These are phyloP conservation scores for Pyrgilauda ruficollis DNA, from an alignment of 2,113 vertebrate species.

Conservation along the genomic window DNA sequence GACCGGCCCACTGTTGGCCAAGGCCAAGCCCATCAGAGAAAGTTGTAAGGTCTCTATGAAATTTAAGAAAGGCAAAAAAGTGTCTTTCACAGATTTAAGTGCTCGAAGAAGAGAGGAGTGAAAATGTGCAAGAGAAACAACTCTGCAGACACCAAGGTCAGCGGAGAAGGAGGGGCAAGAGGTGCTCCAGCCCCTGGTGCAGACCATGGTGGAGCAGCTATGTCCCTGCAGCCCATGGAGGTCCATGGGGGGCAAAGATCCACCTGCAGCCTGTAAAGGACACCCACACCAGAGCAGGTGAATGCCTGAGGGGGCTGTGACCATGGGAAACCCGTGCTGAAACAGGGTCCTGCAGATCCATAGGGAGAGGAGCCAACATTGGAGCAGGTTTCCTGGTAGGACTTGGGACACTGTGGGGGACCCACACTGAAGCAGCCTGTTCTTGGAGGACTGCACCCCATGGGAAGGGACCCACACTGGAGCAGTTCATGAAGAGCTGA, in stretches of 20 bases:
- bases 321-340: accelerated
- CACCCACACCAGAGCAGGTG: not conserved
- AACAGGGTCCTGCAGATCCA: not conserved
- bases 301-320: not conserved
- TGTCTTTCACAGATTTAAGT: not conserved
- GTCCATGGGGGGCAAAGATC: not conserved
- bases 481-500: not conserved
- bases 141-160: not conserved
- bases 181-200: accelerated
- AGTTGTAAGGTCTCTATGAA: too few species aligned
- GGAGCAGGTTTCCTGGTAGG: not conserved
- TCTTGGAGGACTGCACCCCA: not conserved
- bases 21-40: not conserved
- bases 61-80: not conserved
- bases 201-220: not conserved
- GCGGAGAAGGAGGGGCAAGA: not conserved
- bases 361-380: too few species aligned
- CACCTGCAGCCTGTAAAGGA: not conserved
- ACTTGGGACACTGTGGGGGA: not conserved
- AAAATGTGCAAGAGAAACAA: not conserved
- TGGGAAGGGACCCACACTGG: accelerated
- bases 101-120: not conserved
- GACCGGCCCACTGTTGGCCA: not conserved
- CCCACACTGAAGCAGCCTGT: not conserved
- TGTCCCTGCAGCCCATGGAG: not conserved